Conservation (phyloP, 2,797 vertebrate genomes). For the Acanthurus tractus region DNA sequence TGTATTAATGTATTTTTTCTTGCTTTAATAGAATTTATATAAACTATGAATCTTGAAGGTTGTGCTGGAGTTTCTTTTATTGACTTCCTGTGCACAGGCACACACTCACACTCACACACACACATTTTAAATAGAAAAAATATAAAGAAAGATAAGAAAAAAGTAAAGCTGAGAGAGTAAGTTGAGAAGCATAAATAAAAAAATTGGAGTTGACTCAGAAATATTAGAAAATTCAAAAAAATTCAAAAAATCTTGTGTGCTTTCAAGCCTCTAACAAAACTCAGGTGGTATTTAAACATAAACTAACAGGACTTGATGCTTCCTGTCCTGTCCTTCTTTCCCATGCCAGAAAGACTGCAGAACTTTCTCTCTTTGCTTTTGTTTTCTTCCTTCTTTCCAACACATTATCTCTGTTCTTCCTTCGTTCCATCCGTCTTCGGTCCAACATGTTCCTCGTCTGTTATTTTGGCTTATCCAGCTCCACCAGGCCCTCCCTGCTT, state of each 20-base stretch:
- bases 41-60: slow-evolving; percentile 31
- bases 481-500: slow-evolving; percentile 52
- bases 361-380: slow-evolving; percentile 24
- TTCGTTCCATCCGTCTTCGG: slow-evolving; percentile 33
- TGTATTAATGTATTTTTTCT: slow-evolving; percentile 56
- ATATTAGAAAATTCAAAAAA: neutral
- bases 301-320: slow-evolving; percentile 1
- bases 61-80: neutral
- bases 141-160: too few relatives aligned
- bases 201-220: too few relatives aligned
- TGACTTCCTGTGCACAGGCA: slow-evolving; percentile 7
- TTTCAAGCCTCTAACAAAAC: neutral
- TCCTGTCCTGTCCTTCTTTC: slow-evolving; percentile 22
- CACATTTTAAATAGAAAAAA: too few relatives aligned
- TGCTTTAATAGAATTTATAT: slow-evolving; percentile 56
- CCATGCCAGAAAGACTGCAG: slow-evolving; percentile 11
- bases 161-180: too few relatives aligned
- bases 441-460: slow-evolving; percentile 61
- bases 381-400: slow-evolving; percentile 29
- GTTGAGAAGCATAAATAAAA: too few relatives aligned
- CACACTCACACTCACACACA: neutral
- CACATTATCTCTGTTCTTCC: slow-evolving; percentile 50
- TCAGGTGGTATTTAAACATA: slow-evolving; percentile 15
- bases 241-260: neutral
- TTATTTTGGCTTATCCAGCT: slow-evolving; percentile 79